These are phyloP conservation scores for Nothobranchius furzeri DNA, from an alignment of 2,113 vertebrate genomes.

Conservation along the genomic window DNA sequence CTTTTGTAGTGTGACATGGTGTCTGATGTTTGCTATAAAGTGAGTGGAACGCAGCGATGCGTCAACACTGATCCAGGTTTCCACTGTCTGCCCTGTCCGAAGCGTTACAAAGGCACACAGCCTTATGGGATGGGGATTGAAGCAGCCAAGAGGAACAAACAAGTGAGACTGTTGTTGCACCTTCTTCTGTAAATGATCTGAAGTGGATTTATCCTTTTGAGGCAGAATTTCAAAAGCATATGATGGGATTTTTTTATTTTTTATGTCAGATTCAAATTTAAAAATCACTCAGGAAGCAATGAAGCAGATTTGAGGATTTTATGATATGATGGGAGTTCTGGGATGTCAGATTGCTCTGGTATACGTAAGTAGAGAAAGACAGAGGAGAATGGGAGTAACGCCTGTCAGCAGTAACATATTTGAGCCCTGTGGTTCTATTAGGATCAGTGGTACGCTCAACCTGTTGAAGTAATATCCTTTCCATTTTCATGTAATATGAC, in stretches of 20 bases:
- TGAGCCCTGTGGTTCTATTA: constrained; percentile 4
- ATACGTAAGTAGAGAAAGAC: constrained; percentile 9
- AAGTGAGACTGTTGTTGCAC: constrained; percentile 77
- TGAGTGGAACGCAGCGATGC: constrained; percentile 84
- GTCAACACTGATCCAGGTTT: constrained; percentile 94
- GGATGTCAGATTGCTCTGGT: constrained; percentile 28
- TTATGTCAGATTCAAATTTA: constrained; percentile 7
- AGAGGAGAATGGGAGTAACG: constrained; percentile 11
- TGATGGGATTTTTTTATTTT: constrained; percentile 28
- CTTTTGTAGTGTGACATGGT: constrained; percentile 87
- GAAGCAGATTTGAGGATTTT: no score
- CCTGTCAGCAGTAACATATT: constrained; percentile 41
- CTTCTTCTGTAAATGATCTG: neutral
- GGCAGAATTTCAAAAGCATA: constrained; percentile 18
- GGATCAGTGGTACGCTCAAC: neutral
- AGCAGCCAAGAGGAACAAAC: constrained; percentile 87
- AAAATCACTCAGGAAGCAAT: constrained; percentile 1
- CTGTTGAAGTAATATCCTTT: no score
- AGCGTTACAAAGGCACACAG: constrained; percentile 92
- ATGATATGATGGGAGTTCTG: neutral
- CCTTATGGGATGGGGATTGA: constrained; percentile 91
- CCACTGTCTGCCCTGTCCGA: constrained; percentile 94
- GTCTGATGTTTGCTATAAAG: constrained; percentile 89
- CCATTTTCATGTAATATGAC: no score
- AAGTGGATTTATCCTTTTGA: constrained; percentile 6